These are phyloP conservation scores for Pelobates cultripes DNA, from an alignment of 2,797 vertebrate genomes.

Conservation along the genomic window DNA sequence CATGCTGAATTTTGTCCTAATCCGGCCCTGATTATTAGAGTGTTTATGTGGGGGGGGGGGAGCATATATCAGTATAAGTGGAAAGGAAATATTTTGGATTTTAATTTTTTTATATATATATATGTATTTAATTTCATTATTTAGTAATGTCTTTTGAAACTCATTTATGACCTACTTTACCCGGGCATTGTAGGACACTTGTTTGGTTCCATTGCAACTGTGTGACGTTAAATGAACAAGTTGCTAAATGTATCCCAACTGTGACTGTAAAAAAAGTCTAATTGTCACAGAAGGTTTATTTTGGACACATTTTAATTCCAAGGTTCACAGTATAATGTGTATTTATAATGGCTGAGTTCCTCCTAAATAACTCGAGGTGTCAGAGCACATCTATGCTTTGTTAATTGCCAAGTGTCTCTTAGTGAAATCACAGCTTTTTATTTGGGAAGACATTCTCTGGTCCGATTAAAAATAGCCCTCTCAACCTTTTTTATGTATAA, in stretches of 20 bases:
- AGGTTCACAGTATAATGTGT: neutral
- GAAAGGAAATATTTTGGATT: too few relatives aligned
- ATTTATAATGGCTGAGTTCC: neutral
- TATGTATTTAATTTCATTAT: too few relatives aligned
- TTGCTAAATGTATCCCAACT: neutral
- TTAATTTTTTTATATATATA: too few relatives aligned
- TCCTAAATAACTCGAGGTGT: neutral
- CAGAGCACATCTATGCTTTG: neutral
- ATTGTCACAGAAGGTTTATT: constrained; percentile 8
- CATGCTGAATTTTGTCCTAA: too few relatives aligned
- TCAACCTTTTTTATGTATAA: too few relatives aligned
- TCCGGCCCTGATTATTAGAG: too few relatives aligned
- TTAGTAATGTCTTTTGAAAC: too few relatives aligned
- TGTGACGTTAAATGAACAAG: neutral
- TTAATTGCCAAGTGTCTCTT: neutral
- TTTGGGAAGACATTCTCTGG: neutral
- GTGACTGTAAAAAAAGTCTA: neutral
- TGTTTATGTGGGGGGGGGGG: too few relatives aligned
- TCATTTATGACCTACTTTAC: too few relatives aligned
- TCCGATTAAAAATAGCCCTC: too few relatives aligned
- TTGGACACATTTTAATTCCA: constrained; percentile 17
- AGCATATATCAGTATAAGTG: too few relatives aligned
- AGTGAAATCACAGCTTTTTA: neutral
- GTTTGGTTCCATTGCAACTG: neutral
- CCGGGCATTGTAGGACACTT: too few relatives aligned